Evolutionary conservation across 2,113 vertebrate genomes (phyloP), one percentile per base, ranked within the genome.

Genomic region (Phalacrocorax carbo): DNA sequence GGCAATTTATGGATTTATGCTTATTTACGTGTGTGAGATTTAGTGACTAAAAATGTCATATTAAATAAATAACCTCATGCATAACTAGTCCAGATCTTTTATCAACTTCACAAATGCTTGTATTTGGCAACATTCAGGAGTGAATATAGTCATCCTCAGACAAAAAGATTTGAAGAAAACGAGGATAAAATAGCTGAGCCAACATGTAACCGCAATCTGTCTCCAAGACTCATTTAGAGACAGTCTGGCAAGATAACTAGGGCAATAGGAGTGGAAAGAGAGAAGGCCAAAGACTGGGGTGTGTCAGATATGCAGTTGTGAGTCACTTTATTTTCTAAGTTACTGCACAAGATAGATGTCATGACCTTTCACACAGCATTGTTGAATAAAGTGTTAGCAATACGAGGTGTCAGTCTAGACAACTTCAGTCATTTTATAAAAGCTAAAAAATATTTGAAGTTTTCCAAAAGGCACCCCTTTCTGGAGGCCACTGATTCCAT

Each of bases 161-260:
- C 42, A 80, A 94, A 85, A 94, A 93, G 23, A 70, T 54, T 57
- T 65, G 38, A 82, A 79, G 57, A 95, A 90, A 88, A 85, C n/a
- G 57, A 91, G 34, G 42, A 64, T 91, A 80, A 91, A 96, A 72
- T 30, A 95, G 86, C 64, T 82, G 77, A 93, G 78, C 62, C 81
- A 91, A 89, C 26, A 54, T 6, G 13, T 46, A 94, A 54, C 70
- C 90, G 58, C 81, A 87, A 69, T 91, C 89, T 95, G 75, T 80
- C 81, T 90, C 66, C 70, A 73, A 89, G 71, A 87, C 42, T 70
- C 61, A 46, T 71, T 86, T 79, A 89, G 54, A 79, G 83, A 86
- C 82, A 94, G 92, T 48, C 75, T 96, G 93, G 84, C 62, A 87
- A 88, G 75, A 94, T 80, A 95, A 86, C 75, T 66, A 73, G 89